Percentiles rank a stretch among this genome's conserved stretches.
Conservation (phyloP, 2,888 invertebrate genomes). For the Graphium colonna region DNA sequence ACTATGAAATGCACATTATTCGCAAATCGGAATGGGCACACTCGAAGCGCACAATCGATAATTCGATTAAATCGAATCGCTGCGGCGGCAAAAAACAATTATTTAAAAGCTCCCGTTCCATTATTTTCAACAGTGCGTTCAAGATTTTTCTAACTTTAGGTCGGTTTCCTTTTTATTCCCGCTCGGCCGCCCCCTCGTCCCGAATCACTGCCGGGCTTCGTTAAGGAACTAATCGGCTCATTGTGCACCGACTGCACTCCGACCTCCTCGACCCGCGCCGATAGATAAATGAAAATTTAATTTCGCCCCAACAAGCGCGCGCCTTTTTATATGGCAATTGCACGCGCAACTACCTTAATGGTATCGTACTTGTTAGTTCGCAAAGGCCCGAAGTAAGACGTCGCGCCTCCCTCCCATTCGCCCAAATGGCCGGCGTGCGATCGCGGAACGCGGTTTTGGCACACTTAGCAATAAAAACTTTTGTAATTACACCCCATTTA, state of each 20-base stretch:
- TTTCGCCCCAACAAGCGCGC: conserved; percentile 32
- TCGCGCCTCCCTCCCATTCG: conserved; percentile 38
- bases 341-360: conserved; percentile 18
- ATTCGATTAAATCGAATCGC: not conserved
- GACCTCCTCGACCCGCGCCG: conserved; percentile 40
- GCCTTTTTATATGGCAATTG: conserved; percentile 25
- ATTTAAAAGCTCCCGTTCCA: conserved; percentile 25
- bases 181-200: conserved; percentile 28
- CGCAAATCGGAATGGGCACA: not conserved
- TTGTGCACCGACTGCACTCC: conserved; percentile 52
- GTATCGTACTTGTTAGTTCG: conserved; percentile 37
- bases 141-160: conserved; percentile 39
- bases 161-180: conserved; percentile 35
- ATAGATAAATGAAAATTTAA: conserved; percentile 43
- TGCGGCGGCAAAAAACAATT: conserved; percentile 6
- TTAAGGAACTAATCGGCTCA: conserved; percentile 59
- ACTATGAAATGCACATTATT: not conserved
- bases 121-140: conserved; percentile 29
- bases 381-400: conserved; percentile 38
- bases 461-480: conserved; percentile 76
- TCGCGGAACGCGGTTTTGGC: conserved; percentile 65
- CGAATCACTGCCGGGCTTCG: conserved; percentile 43
- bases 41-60: not conserved
- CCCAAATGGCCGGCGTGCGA: conserved; percentile 37
- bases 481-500: conserved; percentile 75